A percentile compares a stretch with the other conserved stretches of the same genome.
Conservation (phyloP, 2,797 vertebrate species). For the Cyprinella venusta region DNA sequence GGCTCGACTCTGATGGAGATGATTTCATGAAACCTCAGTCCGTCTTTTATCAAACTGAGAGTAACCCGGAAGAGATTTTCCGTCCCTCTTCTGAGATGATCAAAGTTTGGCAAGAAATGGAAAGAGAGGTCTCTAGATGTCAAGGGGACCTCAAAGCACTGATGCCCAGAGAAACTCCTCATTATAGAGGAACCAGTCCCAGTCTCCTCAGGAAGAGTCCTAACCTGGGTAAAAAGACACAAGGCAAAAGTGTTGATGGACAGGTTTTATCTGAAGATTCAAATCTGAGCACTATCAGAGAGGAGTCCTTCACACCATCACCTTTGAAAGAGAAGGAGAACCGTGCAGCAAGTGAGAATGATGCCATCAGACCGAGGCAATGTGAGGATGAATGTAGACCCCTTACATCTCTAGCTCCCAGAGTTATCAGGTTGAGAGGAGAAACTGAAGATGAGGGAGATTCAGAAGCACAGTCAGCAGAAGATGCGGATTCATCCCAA, state of each 20-base stretch:
- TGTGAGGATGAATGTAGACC: conserved; percentile 45
- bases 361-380: conserved; percentile 36
- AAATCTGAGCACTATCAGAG: conserved; percentile 69
- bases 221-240: conserved; percentile 30
- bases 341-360: conserved; percentile 57
- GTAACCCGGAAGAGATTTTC: conserved; percentile 74
- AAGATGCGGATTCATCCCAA: conserved; percentile 70
- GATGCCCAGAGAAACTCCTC: conserved; percentile 35
- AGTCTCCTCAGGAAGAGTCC: conserved; percentile 34
- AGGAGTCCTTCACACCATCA: conserved; percentile 66
- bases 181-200: background rate
- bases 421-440: conserved; percentile 57
- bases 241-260: conserved; percentile 60
- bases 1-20: conserved; percentile 37
- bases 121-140: conserved; percentile 65
- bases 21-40: background rate
- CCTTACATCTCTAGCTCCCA: conserved; percentile 52
- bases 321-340: conserved; percentile 55
- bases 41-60: background rate
- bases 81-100: conserved; percentile 82
- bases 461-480: conserved; percentile 34
- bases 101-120: conserved; percentile 84
- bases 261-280: conserved; percentile 74
- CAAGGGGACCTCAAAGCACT: conserved; percentile 44
- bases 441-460: conserved; percentile 48